Conservation (phyloP, 2,797 vertebrate genomes). For the Chaetodon trifasciatus region DNA sequence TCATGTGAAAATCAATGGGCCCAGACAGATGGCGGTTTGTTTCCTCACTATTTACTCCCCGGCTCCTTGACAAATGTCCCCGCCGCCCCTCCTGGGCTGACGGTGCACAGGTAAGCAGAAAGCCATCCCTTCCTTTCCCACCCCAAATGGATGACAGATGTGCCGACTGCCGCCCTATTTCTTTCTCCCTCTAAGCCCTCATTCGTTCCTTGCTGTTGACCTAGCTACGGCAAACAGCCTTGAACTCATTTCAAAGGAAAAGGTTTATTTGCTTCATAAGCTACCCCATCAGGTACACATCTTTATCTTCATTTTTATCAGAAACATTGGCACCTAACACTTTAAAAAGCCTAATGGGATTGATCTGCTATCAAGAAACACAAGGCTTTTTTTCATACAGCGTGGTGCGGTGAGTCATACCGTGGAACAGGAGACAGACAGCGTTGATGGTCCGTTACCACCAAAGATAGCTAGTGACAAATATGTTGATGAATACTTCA, state of each 20-base stretch:
- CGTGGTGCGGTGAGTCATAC: conserved; percentile 62
- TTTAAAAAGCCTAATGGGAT: conserved; percentile 46
- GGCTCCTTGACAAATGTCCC: conserved; percentile 79
- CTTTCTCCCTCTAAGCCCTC: conserved; percentile 13
- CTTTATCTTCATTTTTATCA: conserved; percentile 31
- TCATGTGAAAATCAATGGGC: conserved; percentile 83
- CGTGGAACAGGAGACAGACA: conserved; percentile 57
- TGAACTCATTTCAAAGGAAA: conserved; percentile 30
- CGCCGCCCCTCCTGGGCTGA: conserved; percentile 57
- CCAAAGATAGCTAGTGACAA: conserved; percentile 67
- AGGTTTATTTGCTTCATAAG: conserved; percentile 25
- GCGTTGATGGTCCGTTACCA: conserved; percentile 47
- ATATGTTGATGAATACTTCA: conserved; percentile 53
- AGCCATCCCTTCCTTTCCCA: conserved; percentile 45
- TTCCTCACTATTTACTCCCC: conserved; percentile 79
- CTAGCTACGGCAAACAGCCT: conserved; percentile 37
- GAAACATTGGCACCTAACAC: conserved; percentile 23
- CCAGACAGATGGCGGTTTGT: conserved; percentile 82
- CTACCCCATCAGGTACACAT: conserved; percentile 17
- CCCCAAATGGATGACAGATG: conserved; percentile 69
- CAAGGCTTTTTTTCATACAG: conserved; percentile 53
- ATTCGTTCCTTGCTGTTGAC: conserved; percentile 42
- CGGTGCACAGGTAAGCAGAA: conserved; percentile 76
- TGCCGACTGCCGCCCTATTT: conserved; percentile 27
- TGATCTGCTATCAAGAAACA: conserved; percentile 44